phyloP scores from a whole-genome alignment of 92 coral and sea anemone genomes.

The Chrysogorgia sp. region DNA sequence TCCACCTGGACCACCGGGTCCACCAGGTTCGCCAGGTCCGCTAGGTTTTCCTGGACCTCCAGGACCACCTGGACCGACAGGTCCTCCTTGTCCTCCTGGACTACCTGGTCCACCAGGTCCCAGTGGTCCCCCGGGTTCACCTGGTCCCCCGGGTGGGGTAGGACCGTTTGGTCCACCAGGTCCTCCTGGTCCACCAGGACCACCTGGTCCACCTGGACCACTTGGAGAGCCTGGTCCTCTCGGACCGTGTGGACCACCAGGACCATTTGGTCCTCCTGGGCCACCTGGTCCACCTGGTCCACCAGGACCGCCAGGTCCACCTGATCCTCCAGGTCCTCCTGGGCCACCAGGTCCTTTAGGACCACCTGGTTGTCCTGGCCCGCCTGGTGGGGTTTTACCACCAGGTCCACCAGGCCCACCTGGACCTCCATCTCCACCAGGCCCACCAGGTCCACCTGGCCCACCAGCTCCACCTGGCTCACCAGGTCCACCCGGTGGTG shows the following conservation, averaged over 20 bases:
- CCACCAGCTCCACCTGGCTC: constrained; percentile 72
- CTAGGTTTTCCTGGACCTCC: constrained; percentile 81
- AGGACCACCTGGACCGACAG: constrained; percentile 69
- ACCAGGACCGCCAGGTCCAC: constrained; percentile 58
- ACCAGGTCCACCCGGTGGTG: constrained; percentile 64
- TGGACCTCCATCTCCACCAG: constrained; percentile 40
- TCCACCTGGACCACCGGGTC: constrained; percentile 87
- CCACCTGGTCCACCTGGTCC: constrained; percentile 41
- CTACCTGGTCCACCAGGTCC: constrained; percentile 54
- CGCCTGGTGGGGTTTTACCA: constrained; percentile 21
- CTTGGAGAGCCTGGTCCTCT: constrained; percentile 7
- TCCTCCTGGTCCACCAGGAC: constrained; percentile 30
- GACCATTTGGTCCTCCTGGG: too few relatives aligned
- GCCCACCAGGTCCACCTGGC: constrained; percentile 55
- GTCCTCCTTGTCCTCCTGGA: constrained; percentile 81
- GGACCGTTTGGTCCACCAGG: constrained; percentile 72
- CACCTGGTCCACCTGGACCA: constrained; percentile 37
- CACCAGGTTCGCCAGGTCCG: constrained; percentile 81
- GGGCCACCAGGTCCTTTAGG: too few relatives aligned
- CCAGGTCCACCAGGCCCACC: background rate
- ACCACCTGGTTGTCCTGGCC: background rate
- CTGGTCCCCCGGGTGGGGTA: constrained; percentile 40
- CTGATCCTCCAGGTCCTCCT: too few relatives aligned
- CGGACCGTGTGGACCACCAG: constrained; percentile 35
- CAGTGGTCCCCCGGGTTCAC: constrained; percentile 61